Evolutionary conservation across 2,888 invertebrate genomes (phyloP).

Genomic region (Drosophila meridiana): DNA sequence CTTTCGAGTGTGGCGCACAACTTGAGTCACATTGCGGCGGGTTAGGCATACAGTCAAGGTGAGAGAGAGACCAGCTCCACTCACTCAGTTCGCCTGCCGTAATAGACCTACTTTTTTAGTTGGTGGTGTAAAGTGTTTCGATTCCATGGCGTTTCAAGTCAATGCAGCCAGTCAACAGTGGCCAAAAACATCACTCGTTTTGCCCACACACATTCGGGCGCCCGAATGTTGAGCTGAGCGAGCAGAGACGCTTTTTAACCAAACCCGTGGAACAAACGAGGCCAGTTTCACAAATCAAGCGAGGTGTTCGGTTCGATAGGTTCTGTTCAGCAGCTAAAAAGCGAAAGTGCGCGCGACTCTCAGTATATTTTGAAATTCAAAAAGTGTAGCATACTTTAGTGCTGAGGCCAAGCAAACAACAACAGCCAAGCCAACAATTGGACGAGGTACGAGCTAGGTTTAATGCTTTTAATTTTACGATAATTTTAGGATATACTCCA

Average conservation of each 20-base stretch:
- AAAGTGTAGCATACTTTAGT: constrained; percentile 57
- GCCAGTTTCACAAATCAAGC: constrained; percentile 81
- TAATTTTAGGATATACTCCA: not conserved
- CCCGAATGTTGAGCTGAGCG: constrained; percentile 44
- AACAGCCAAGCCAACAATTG: constrained; percentile 15
- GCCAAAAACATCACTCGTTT: constrained; percentile 48
- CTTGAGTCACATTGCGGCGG: constrained; percentile 15
- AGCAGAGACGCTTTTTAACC: constrained; percentile 63
- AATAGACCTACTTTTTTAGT: constrained; percentile 48
- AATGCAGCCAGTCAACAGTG: constrained; percentile 57
- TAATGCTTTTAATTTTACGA: not conserved
- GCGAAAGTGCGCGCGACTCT: constrained; percentile 72
- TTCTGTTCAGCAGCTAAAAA: constrained; percentile 61
- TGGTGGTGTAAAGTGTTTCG: constrained; percentile 29
- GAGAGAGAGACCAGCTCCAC: constrained; percentile 6
- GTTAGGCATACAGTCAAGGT: constrained; percentile 23
- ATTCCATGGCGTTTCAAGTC: constrained; percentile 30
- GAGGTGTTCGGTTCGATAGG: constrained; percentile 80
- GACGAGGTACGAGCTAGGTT: constrained; percentile 53
- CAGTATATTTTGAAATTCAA: constrained; percentile 54
- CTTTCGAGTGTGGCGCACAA: constrained; percentile 23
- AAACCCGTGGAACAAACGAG: constrained; percentile 69
- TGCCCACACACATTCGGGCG: constrained; percentile 33
- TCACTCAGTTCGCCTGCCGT: constrained; percentile 20
- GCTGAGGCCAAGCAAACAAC: constrained; percentile 23